Conservation (phyloP, 2,113 vertebrate genomes). For the Lophochroa leadbeateri region DNA sequence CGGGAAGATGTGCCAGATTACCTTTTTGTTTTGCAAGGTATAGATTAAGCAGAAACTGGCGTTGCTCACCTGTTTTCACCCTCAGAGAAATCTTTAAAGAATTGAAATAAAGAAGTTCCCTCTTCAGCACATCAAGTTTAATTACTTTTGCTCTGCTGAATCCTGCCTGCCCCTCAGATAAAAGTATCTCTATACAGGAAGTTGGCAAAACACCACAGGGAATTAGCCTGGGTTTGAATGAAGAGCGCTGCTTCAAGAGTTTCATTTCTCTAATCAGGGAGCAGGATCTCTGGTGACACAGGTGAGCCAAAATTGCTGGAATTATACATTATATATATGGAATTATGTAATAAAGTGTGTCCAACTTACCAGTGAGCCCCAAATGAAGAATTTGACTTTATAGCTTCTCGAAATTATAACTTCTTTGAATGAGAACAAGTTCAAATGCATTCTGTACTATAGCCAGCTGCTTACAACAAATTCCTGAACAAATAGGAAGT, state of each 20-base stretch:
- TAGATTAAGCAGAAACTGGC: background rate
- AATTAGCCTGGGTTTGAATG: background rate
- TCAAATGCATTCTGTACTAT: background rate
- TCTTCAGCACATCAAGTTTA: background rate
- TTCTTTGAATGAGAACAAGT: background rate
- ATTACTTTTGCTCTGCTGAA: background rate
- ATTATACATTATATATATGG: background rate
- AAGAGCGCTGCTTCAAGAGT: background rate
- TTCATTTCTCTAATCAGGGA: background rate
- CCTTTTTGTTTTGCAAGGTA: background rate
- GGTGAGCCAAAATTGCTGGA: background rate
- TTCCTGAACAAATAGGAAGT: background rate
- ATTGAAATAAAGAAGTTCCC: background rate
- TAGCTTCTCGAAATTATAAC: too few species aligned
- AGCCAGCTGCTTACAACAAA: slow-evolving; percentile 9
- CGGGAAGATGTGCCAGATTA: background rate
- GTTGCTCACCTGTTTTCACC: background rate
- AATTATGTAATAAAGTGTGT: background rate
- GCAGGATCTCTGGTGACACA: background rate
- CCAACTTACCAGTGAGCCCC: background rate
- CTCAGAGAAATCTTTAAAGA: background rate
- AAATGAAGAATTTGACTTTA: background rate
- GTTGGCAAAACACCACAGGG: background rate
- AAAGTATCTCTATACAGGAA: background rate
- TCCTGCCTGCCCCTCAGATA: background rate